These are phyloP conservation scores for Oncorhynchus mykiss DNA, from an alignment of 2,113 vertebrate species.

Conservation along the genomic window DNA sequence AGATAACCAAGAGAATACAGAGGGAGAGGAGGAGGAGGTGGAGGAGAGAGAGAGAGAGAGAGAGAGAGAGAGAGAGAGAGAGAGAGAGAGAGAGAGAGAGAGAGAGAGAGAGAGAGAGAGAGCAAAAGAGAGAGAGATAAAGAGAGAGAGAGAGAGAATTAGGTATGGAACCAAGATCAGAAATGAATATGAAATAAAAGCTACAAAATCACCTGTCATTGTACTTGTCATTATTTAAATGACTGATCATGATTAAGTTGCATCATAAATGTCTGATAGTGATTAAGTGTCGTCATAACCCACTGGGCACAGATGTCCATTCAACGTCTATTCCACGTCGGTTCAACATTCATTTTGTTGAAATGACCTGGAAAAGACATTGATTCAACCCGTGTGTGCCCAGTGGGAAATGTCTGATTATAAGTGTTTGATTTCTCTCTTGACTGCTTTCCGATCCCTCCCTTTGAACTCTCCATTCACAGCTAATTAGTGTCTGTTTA, in stretches of 20 bases:
- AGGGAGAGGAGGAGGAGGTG: not conserved
- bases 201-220: too few species aligned
- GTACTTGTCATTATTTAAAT: too few species aligned
- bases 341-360: too few species aligned
- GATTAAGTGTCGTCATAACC: too few species aligned
- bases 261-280: too few species aligned
- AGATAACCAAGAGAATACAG: constrained; percentile 59
- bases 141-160: not conserved
- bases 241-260: too few species aligned
- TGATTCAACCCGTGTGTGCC: too few species aligned
- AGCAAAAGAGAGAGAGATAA: not conserved
- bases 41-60: not conserved
- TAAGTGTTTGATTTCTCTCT: constrained; percentile 29
- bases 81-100: not conserved
- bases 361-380: too few species aligned
- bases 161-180: constrained; percentile 6
- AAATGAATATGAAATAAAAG: not conserved
- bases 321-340: too few species aligned
- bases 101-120: not conserved
- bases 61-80: not conserved
- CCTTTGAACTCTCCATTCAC: constrained; percentile 41
- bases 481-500: constrained; percentile 41
- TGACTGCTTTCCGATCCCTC: constrained; percentile 24
- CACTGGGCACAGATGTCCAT: too few species aligned
- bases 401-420: too few species aligned